phyloP scores from a whole-genome alignment of 2,797 vertebrate species.

The Carapus acus region DNA sequence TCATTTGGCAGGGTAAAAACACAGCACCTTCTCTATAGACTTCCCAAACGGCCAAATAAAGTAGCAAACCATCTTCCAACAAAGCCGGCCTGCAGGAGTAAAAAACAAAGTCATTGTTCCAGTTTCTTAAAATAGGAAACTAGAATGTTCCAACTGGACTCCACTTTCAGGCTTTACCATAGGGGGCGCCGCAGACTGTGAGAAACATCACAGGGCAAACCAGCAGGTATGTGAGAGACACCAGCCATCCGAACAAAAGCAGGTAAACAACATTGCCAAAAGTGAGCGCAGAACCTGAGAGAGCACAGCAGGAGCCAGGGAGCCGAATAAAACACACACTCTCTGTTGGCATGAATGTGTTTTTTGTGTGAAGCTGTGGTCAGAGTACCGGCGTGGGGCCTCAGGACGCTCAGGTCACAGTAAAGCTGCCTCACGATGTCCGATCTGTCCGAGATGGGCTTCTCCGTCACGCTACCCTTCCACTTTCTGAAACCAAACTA shows the following conservation, averaged over 20 bases:
- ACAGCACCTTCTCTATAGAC: conserved; percentile 71
- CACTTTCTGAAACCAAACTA: conserved; percentile 88
- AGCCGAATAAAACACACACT: too few species aligned
- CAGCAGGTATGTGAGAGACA: conserved; percentile 74
- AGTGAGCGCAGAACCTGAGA: conserved; percentile 71
- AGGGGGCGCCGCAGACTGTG: conserved; percentile 71
- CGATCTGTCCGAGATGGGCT: conserved; percentile 74
- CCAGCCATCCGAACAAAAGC: conserved; percentile 87
- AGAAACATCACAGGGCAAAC: conserved; percentile 76
- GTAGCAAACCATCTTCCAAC: conserved; percentile 70
- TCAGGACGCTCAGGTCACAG: conserved; percentile 76
- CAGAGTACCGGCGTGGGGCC: conserved; percentile 68
- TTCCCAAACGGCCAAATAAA: conserved; percentile 86
- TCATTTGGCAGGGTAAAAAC: too few species aligned
- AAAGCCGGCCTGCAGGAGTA: conserved; percentile 68
- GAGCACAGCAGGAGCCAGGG: background rate
- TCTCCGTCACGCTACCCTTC: conserved; percentile 79
- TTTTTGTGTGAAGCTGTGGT: too few species aligned
- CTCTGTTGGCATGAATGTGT: too few species aligned
- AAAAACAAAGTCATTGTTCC: background rate
- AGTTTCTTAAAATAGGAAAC: background rate
- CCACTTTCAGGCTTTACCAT: conserved; percentile 66
- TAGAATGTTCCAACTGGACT: background rate
- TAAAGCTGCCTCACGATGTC: conserved; percentile 80
- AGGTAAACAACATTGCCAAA: conserved; percentile 78